Percentiles rank a stretch among this genome's conserved stretches.
These are phyloP conservation scores for Leuciscus waleckii DNA, from an alignment of 2,797 vertebrate genomes.

Conservation along the genomic window DNA sequence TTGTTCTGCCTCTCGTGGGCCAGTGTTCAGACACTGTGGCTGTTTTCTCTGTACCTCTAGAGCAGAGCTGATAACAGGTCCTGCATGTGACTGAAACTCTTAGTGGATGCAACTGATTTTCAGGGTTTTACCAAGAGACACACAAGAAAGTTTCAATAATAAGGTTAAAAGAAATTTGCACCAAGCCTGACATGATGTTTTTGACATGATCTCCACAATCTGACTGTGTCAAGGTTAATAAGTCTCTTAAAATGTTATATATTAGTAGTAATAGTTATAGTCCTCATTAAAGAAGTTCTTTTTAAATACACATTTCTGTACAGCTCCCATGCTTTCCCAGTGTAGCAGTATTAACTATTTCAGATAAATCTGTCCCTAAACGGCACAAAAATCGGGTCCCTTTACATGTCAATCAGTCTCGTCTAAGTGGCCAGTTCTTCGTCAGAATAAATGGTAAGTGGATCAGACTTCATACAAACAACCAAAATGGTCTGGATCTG, in stretches of 20 bases:
- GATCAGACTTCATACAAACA: neutral
- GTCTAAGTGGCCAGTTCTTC: neutral
- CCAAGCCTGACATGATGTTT: neutral
- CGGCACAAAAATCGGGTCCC: neutral
- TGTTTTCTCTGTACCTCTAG: slow-evolving; percentile 27
- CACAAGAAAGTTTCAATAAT: neutral
- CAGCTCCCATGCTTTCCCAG: neutral
- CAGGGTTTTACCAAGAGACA: neutral
- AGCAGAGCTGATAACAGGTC: slow-evolving; percentile 18
- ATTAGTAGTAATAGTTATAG: too few relatives aligned
- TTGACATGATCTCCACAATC: neutral
- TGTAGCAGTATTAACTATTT: neutral
- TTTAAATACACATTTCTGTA: neutral
- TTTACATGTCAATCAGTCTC: neutral
- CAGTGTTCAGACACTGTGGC: slow-evolving; percentile 3
- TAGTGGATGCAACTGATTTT: slow-evolving; percentile 1
- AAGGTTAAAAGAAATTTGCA: neutral
- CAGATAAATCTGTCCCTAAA: neutral
- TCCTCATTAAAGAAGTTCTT: neutral
- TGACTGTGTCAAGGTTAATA: neutral
- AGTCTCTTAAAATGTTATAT: neutral
- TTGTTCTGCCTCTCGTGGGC: slow-evolving; percentile 50
- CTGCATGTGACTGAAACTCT: slow-evolving; percentile 9
- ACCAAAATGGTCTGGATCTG: neutral
- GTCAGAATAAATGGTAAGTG: neutral